Evolutionary conservation across 2,797 vertebrate species (phyloP), one percentile per base, ranked within the genome.

Genomic region (Hemibagrus guttatus): DNA sequence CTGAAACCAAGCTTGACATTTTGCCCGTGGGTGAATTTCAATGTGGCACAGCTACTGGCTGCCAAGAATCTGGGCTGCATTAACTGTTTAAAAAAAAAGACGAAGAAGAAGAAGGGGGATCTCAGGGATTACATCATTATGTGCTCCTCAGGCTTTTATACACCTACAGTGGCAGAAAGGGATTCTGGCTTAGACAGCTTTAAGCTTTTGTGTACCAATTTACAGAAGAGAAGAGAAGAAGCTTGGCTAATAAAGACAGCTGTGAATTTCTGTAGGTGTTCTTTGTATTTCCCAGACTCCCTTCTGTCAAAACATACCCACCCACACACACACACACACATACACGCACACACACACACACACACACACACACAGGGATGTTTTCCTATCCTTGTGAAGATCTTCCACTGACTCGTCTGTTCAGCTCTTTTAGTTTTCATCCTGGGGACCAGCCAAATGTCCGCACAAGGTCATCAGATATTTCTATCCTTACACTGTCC

Each of bases 1-100:
- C 61, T 63, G n/a, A 88, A 88, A 91, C 84, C 31, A 89, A 76
- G 23, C 59, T 31, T 85, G 83, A 87, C 86, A 88, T 92, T 91
- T 90, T 71, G 86, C 79, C 76, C 28, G 19, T 59, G 72, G 68
- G 79, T 88, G 86, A 76, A 85, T 87, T 89, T 82, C 61, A 75
- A 64, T 58, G 75, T 23, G 83, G 16, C 12, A 42, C 63, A 42
- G 31, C 64, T 14, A 26, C 83, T 74, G 42, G 54, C 56, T 87
- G 64, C 31, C 52, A 81, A 56, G 80, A 82, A 59, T 86, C 52
- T 82, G 5, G 49, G 89, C 64, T 63, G 59, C 82, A 79, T 86
- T 85, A 42, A n/a, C 54, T 81, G 16, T 39, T 75, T 9, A 26
- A 26, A 79, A 59, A 54, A 78, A 39, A 17, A 35, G 46, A 39